Conservation (phyloP, 2,888 invertebrate genomes). For the Phalera bucephala region DNA sequence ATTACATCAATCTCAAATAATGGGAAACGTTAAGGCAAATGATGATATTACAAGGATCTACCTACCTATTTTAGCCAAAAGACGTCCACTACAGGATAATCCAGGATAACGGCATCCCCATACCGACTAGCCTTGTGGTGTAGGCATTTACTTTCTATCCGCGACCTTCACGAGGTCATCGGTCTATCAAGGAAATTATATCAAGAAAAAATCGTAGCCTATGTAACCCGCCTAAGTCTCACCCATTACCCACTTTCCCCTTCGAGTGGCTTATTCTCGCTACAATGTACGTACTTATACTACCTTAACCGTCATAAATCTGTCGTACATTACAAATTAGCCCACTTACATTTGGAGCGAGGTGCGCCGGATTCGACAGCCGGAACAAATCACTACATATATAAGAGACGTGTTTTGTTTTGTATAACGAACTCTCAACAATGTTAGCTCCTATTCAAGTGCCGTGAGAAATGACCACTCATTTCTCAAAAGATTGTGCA, state of each 20-base stretch:
- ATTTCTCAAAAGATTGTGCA: constrained; percentile 38
- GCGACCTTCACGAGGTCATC: too few relatives aligned
- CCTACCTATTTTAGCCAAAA: too few relatives aligned
- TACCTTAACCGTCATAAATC: constrained; percentile 57
- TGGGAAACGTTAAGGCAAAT: too few relatives aligned
- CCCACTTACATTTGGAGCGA: constrained; percentile 41
- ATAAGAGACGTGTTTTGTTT: constrained; percentile 51
- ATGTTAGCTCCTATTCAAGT: constrained; percentile 49
- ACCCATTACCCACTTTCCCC: constrained; percentile 57
- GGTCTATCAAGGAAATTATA: too few relatives aligned
- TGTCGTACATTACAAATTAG: constrained; percentile 59
- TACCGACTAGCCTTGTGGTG: too few relatives aligned
- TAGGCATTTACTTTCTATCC: too few relatives aligned
- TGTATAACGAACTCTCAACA: constrained; percentile 42
- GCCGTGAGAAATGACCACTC: constrained; percentile 53
- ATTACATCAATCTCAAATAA: too few relatives aligned
- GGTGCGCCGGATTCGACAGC: constrained; percentile 33
- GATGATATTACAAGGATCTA: too few relatives aligned
- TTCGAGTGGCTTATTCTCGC: constrained; percentile 28
- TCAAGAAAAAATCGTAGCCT: constrained; percentile 10
- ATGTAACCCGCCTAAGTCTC: constrained; percentile 27
- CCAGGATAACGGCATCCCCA: too few relatives aligned
- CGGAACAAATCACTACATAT: constrained; percentile 54
- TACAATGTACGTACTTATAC: constrained; percentile 31
- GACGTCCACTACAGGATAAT: too few relatives aligned